phyloP scores from a whole-genome alignment of 2,113 vertebrate species.

The Montifringilla adamsi region DNA sequence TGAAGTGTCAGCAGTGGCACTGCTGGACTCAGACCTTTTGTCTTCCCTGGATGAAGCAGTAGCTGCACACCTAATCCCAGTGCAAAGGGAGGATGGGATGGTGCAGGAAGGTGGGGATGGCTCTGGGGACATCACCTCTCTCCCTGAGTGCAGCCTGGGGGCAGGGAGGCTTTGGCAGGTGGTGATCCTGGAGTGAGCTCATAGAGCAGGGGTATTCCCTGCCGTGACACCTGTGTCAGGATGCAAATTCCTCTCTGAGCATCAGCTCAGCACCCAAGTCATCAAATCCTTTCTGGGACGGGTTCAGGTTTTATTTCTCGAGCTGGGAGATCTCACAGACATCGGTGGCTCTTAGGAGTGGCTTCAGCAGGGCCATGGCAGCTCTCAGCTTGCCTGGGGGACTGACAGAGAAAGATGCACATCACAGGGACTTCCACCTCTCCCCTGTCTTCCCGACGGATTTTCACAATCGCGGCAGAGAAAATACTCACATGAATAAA shows the following conservation, averaged over 20 bases:
- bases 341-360: rapidly evolving
- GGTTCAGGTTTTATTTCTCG: not conserved
- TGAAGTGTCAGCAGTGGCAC: rapidly evolving
- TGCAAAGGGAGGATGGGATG: not conserved
- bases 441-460: not conserved
- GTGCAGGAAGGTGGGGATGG: not conserved
- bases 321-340: not conserved
- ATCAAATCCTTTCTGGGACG: not conserved
- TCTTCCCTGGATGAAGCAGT: not conserved
- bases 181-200: not conserved
- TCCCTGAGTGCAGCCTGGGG: rapidly evolving
- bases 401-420: not conserved
- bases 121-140: rapidly evolving
- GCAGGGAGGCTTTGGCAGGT: not conserved
- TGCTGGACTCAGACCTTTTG: not conserved
- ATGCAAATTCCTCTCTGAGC: not conserved
- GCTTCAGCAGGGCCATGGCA: not conserved
- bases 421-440: not conserved
- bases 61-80: not conserved
- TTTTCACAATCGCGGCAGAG: not conserved
- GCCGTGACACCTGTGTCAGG: not conserved
- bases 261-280: not conserved
- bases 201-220: rapidly evolving
- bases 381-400: not conserved
- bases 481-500: not conserved